Conservation (phyloP, 2,113 vertebrate species). For the Heterocephalus glaber region DNA sequence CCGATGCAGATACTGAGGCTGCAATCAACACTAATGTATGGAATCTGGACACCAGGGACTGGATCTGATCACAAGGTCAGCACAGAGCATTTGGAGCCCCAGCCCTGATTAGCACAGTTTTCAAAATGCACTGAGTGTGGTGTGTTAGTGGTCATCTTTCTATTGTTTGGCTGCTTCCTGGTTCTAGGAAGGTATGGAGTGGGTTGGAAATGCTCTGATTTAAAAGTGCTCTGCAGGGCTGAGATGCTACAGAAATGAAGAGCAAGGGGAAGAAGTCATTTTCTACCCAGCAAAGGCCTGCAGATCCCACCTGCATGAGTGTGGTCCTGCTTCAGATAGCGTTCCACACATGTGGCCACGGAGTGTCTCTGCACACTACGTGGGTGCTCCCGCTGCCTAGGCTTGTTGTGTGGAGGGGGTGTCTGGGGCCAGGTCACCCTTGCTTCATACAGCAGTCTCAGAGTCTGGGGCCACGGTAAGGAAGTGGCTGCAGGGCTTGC, state of each 20-base stretch:
- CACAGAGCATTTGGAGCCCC: not conserved
- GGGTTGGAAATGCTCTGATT: not conserved
- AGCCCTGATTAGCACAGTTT: too few relatives aligned
- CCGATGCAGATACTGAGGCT: not conserved
- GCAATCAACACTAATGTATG: not conserved
- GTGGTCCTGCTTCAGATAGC: not conserved
- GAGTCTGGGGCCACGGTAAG: not conserved
- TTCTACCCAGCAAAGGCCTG: not conserved
- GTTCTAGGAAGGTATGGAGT: not conserved
- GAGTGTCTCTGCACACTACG: not conserved
- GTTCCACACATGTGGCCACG: too few relatives aligned
- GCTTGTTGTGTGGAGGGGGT: too few relatives aligned
- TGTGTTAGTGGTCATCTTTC: not conserved
- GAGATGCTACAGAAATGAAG: not conserved
- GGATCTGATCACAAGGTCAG: not conserved
- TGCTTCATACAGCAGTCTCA: too few relatives aligned
- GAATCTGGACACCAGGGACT: not conserved
- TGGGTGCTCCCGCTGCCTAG: not conserved
- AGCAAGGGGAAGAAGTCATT: not conserved
- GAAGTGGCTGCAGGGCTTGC: not conserved
- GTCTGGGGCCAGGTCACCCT: too few relatives aligned
- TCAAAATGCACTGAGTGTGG: not conserved
- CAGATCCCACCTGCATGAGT: not conserved
- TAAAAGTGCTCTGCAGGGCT: not conserved
- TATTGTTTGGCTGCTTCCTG: not conserved